Base-by-base conservation (phyloP, 2,113 vertebrate genomes). In the Struthidea cinerea region DNA sequence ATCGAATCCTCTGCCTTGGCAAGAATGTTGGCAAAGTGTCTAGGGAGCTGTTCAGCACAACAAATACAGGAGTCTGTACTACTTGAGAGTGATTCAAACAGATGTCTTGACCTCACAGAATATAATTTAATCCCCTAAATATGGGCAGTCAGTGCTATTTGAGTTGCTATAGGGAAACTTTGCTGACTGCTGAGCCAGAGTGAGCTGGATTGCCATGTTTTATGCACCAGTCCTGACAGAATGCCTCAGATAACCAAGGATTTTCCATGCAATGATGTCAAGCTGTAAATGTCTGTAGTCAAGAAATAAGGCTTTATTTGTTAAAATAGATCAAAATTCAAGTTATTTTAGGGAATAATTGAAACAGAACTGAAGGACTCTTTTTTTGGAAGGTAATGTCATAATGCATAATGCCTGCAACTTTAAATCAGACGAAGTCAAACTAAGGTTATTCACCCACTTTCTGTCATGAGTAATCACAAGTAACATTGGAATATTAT, bases 181-280 rank as follows among this genome's bases (percentile, higher is more conserved):
- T 44, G 24, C 39, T 75, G 22, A 28, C 11, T 70, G 11, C 19
- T 80, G 42, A 79, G 52, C 26, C 44, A 77, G 33, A 68, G 44
- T 42, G 3, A 27, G 39, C 67, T 7, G 30, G 13, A 39, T 55
- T 83, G 64, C 14, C 0, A 0, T 27, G 20, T 21, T 67, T 22
- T 44, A 69, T 52, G 11, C 4, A 44, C 12, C 9, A 80, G 21
- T 63, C 23, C 16, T 4, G 2, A 60, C 19, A 39, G 4, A 16
- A 52, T 71, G 21, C 39, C 28, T 68, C 35, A 41, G 14, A 52
- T 23, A 71, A 81, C 7, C 17, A 44, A 61, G 26, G 15, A 41
- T 63, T 87, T 82, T 30, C 37, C 37, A 44, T 2, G 3, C 11
- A 32, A 35, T 14, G 5, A 10, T 68, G 20, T 39, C 11, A 83